Evolutionary conservation across 2,888 invertebrate species (phyloP).

Genomic region (Gisinianus flammeolus): DNA sequence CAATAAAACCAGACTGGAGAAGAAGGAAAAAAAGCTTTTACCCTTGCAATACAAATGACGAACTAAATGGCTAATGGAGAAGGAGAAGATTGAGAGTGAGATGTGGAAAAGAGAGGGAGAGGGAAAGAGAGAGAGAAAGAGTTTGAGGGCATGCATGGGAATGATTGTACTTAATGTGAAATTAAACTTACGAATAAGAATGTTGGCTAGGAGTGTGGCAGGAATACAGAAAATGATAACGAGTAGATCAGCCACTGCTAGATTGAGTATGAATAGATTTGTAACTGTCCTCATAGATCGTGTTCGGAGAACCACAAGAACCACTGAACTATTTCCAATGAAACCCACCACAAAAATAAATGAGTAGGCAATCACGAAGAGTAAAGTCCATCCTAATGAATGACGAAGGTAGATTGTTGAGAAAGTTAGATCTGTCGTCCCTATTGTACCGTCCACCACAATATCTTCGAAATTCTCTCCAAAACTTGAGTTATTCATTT

Average conservation of each 20-base stretch:
- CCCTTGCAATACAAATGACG: not conserved
- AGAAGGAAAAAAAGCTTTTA: too few species aligned
- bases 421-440: not conserved
- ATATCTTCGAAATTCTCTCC: not conserved
- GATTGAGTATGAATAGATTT: conserved; percentile 62
- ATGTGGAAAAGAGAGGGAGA: too few species aligned
- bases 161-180: not conserved
- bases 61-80: not conserved
- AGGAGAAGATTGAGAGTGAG: not conserved
- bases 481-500: conserved; percentile 29
- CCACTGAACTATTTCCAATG: conserved; percentile 59
- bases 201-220: conserved; percentile 63
- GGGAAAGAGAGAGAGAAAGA: too few species aligned
- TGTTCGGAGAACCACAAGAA: conserved; percentile 56
- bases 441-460: not conserved
- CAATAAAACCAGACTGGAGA: too few species aligned
- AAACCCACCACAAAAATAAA: conserved; percentile 61
- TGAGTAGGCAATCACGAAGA: conserved; percentile 60
- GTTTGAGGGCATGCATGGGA: too few species aligned
- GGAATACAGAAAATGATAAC: conserved; percentile 64
- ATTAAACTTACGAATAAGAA: conserved; percentile 62
- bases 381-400: conserved; percentile 58
- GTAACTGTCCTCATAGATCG: conserved; percentile 5
- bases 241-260: conserved; percentile 60
- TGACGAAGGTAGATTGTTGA: conserved; percentile 57